Conservation (phyloP, 1,140 invertebrate species). For the Drosophila tropicalis region DNA sequence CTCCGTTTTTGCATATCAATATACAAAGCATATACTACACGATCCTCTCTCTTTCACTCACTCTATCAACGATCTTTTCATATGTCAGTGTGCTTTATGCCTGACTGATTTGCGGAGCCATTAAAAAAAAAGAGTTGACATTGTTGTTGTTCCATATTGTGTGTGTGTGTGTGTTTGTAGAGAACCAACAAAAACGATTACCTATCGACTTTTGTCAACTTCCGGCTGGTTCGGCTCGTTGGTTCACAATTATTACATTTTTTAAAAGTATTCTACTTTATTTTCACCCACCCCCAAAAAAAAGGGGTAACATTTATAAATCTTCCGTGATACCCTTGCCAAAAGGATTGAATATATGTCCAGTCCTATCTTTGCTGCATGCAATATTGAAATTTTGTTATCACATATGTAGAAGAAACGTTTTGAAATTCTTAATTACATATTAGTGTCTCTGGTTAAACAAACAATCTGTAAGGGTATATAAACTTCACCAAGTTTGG, state of each 20-base stretch:
- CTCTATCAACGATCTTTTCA: conserved; percentile 54
- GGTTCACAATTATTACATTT: conserved; percentile 60
- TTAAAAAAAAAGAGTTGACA: conserved; percentile 31
- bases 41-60: conserved; percentile 32
- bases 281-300: conserved; percentile 10
- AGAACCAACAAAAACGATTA: conserved; percentile 49
- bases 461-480: too few relatives aligned
- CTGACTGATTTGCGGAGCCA: conserved; percentile 58
- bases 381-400: too few relatives aligned
- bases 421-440: too few relatives aligned
- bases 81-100: conserved; percentile 78
- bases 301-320: too few relatives aligned
- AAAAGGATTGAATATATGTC: too few relatives aligned
- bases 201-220: conserved; percentile 76
- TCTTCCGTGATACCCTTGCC: too few relatives aligned
- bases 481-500: too few relatives aligned
- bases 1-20: conserved; percentile 59
- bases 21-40: conserved; percentile 40
- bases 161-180: conserved; percentile 26
- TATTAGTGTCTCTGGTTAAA: too few relatives aligned
- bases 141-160: not conserved
- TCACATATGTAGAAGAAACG: too few relatives aligned
- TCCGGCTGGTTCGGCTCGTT: conserved; percentile 70
- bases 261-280: conserved; percentile 37
- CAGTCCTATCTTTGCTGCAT: too few relatives aligned